Conservation (phyloP, 2,888 invertebrate species). For the Digitonthophagus gazella region DNA sequence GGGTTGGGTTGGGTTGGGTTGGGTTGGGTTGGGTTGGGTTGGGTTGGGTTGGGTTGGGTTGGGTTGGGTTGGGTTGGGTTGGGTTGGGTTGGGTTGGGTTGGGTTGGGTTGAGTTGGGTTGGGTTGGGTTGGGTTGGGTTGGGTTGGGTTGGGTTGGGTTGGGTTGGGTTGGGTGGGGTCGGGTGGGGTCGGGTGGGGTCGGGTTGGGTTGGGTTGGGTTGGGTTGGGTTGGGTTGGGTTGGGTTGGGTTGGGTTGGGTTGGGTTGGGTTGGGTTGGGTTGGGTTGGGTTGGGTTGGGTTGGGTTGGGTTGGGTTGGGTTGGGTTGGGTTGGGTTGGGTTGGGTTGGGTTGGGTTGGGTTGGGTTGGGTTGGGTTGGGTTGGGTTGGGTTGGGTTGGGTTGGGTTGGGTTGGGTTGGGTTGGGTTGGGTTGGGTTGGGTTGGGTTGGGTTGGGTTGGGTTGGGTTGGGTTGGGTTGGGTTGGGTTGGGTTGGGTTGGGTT, state of each 20-base stretch:
- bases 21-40: conserved; percentile 1
- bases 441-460: conserved; percentile 2
- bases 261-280: not conserved
- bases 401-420: conserved; percentile 1
- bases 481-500: conserved; percentile 1
- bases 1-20: conserved; percentile 1
- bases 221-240: not conserved
- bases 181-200: not conserved
- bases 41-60: not conserved
- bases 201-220: conserved; percentile 1
- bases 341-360: not conserved
- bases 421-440: conserved; percentile 1
- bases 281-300: not conserved
- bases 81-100: not conserved
- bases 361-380: not conserved
- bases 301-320: not conserved
- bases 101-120: conserved; percentile 1
- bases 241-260: not conserved
- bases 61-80: not conserved
- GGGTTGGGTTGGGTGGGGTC: too few relatives aligned
- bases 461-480: conserved; percentile 1
- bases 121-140: conserved; percentile 1
- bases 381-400: not conserved
- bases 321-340: not conserved
- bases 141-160: conserved; percentile 1